These are phyloP conservation scores for Biston betularia DNA, from an alignment of 2,888 invertebrate genomes.

Conservation along the genomic window DNA sequence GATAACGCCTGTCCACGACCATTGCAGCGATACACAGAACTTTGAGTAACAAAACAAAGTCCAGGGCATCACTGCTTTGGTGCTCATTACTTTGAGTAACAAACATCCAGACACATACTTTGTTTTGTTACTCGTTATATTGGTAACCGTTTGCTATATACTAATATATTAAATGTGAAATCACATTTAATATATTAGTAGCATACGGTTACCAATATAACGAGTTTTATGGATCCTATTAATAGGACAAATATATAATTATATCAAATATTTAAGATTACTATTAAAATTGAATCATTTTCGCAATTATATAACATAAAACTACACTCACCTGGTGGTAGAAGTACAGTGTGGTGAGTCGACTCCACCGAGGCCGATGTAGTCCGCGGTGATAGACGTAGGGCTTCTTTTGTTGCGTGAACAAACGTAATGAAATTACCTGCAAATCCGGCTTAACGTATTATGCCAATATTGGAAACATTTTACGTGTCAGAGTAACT, in stretches of 20 bases:
- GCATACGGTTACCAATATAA: not conserved
- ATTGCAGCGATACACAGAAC: too few relatives aligned
- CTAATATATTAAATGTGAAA: too few relatives aligned
- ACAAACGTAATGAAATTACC: slow-evolving; percentile 51
- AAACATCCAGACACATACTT: too few relatives aligned
- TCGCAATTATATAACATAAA: not conserved
- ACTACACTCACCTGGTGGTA: slow-evolving; percentile 34
- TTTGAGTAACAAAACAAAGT: too few relatives aligned
- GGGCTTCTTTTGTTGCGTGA: slow-evolving; percentile 55
- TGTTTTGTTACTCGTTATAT: too few relatives aligned
- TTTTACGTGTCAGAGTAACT: not conserved
- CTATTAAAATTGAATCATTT: not conserved
- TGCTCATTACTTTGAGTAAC: too few relatives aligned
- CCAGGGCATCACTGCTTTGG: too few relatives aligned
- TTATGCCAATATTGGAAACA: not conserved
- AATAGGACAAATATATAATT: too few relatives aligned
- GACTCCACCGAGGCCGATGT: not conserved
- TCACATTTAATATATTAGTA: too few relatives aligned
- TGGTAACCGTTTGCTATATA: too few relatives aligned
- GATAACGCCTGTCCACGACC: too few relatives aligned
- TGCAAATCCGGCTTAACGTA: slow-evolving; percentile 11
- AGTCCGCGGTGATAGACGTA: slow-evolving; percentile 26
- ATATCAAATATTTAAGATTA: not conserved
- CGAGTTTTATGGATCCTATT: too few relatives aligned
- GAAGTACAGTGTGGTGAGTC: slow-evolving; percentile 4